These are phyloP conservation scores for Phyto melanocephala DNA, from an alignment of 2,888 invertebrate species.

Conservation along the genomic window DNA sequence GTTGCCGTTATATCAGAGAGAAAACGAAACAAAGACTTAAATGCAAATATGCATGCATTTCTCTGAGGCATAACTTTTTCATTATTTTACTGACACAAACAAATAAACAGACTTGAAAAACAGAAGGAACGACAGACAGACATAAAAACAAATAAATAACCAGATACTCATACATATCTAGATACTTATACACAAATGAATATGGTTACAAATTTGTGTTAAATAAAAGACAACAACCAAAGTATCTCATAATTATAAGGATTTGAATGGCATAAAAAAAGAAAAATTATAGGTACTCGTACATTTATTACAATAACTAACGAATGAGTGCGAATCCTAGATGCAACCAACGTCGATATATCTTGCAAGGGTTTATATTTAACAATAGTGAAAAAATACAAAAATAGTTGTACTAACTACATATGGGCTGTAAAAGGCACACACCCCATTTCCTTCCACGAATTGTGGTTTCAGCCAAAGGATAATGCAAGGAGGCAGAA, in stretches of 20 bases:
- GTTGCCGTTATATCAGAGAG: conserved; percentile 22
- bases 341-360: background rate
- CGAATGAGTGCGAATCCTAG: conserved; percentile 18
- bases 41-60: conserved; percentile 54
- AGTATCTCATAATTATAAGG: conserved; percentile 61
- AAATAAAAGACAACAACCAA: conserved; percentile 7
- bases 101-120: background rate
- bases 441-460: background rate
- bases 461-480: background rate
- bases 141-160: background rate
- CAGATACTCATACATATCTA: background rate
- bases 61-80: conserved; percentile 60
- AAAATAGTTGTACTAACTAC: background rate
- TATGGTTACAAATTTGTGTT: conserved; percentile 21
- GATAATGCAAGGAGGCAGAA: background rate
- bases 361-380: background rate
- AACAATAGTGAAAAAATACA: background rate
- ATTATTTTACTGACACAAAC: conserved; percentile 47
- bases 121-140: background rate
- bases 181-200: conserved; percentile 4
- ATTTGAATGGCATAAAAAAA: conserved; percentile 50
- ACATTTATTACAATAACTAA: conserved; percentile 26
- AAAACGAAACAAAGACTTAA: conserved; percentile 34
- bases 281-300: conserved; percentile 30
- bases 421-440: background rate